Evolutionary conservation across 2,113 vertebrate species (phyloP).

Genomic region (Odocoileus hemionus): DNA sequence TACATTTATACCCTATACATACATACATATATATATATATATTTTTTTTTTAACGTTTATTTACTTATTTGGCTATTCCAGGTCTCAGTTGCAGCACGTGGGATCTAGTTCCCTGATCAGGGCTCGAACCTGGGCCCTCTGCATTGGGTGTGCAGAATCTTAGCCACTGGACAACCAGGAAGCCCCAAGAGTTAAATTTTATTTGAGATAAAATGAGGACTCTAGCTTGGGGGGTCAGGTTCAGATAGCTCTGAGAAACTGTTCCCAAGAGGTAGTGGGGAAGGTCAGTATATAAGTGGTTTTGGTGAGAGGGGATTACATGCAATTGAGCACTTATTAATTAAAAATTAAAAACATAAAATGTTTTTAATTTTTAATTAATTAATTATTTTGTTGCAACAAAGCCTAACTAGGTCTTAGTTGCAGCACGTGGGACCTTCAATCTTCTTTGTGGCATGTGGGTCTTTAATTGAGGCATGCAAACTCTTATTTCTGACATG

Average conservation of each 20-base stretch:
- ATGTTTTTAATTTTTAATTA: neutral
- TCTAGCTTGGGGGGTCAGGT: neutral
- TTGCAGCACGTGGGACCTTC: neutral
- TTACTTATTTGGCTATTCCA: neutral
- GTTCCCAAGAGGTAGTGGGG: neutral
- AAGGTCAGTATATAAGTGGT: neutral
- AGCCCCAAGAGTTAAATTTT: neutral
- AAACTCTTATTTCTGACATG: neutral
- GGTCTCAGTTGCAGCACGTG: neutral
- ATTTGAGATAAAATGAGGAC: neutral
- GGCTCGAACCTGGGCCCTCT: neutral
- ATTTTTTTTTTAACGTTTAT: neutral
- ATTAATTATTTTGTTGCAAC: neutral
- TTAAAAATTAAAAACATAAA: too few relatives aligned
- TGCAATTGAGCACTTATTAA: neutral
- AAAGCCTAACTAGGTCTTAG: neutral
- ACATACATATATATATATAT: too few relatives aligned
- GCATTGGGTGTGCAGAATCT: neutral
- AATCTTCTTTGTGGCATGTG: neutral
- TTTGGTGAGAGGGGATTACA: neutral
- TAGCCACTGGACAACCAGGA: neutral
- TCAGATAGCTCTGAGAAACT: neutral
- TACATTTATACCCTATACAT: neutral
- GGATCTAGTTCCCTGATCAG: neutral
- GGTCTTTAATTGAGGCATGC: neutral